phyloP scores from a whole-genome alignment of 2,797 vertebrate species.

The Etheostoma perlongum region DNA sequence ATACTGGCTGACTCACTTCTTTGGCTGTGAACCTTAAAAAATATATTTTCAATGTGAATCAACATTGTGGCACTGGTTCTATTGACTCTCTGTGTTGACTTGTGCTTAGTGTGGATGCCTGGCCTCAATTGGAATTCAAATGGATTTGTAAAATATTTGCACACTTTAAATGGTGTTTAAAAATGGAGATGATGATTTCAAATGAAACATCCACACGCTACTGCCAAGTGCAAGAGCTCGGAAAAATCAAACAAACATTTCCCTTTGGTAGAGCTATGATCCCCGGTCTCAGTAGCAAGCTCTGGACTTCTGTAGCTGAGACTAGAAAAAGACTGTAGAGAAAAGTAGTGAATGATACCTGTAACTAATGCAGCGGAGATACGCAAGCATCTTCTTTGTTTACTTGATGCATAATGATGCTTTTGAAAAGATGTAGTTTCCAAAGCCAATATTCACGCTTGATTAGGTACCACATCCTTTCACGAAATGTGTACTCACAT shows the following conservation, averaged over 20 bases:
- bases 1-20: conserved; percentile 19
- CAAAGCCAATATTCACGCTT: conserved; percentile 6
- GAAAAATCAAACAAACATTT: conserved; percentile 51
- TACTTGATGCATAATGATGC: conserved; percentile 26
- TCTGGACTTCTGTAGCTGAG: conserved; percentile 5
- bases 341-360: conserved; percentile 20
- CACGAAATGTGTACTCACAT: background rate
- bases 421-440: conserved; percentile 32
- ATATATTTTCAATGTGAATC: conserved; percentile 48
- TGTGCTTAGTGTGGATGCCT: conserved; percentile 25
- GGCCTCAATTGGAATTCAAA: conserved; percentile 59
- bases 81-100: conserved; percentile 25
- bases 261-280: conserved; percentile 36
- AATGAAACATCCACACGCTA: conserved; percentile 35
- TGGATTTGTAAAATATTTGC: conserved; percentile 59
- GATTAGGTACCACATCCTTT: conserved; percentile 1
- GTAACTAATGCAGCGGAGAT: conserved; percentile 21
- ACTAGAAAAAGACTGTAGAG: conserved; percentile 11
- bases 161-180: conserved; percentile 55
- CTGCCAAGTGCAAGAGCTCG: conserved; percentile 32
- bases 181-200: conserved; percentile 53
- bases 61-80: conserved; percentile 39
- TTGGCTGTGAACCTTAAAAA: conserved; percentile 39
- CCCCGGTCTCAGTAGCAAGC: conserved; percentile 12
- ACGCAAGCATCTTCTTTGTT: background rate